phyloP scores from a whole-genome alignment of 2,797 vertebrate genomes.

The Vespertilio murinus region DNA sequence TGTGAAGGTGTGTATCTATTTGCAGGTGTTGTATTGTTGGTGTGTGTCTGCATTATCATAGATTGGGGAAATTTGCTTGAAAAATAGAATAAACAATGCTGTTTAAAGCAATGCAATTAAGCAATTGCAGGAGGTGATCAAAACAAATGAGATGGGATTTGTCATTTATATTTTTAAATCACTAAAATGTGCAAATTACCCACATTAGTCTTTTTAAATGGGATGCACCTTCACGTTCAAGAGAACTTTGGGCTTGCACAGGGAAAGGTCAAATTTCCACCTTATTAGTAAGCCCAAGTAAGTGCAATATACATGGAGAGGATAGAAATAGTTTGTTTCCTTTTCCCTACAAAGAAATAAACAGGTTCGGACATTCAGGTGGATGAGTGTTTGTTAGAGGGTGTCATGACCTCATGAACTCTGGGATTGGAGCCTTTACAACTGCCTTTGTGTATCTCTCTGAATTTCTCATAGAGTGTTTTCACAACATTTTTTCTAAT shows the following conservation, averaged over 20 bases:
- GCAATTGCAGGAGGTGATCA: background rate
- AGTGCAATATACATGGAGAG: background rate
- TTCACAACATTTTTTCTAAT: background rate
- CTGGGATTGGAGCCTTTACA: background rate
- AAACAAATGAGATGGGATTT: background rate
- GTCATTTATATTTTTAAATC: background rate
- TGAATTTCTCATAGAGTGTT: background rate
- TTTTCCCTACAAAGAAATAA: background rate
- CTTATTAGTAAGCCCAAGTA: background rate
- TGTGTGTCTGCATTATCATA: background rate
- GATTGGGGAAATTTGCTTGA: background rate
- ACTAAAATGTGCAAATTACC: background rate
- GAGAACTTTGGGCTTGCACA: background rate
- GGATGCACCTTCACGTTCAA: background rate
- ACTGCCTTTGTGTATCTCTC: background rate
- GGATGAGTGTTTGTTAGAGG: background rate
- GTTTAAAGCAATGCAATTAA: background rate
- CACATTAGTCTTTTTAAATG: background rate
- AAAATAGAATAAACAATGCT: background rate
- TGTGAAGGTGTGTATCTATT: background rate
- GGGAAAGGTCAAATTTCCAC: background rate
- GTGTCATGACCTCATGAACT: background rate
- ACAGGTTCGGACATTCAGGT: background rate
- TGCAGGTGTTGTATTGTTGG: background rate
- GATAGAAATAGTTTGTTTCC: background rate